Percentiles rank a stretch among this genome's conserved stretches.
phyloP scores from a whole-genome alignment of 1,140 invertebrate genomes.

The Heliconius nattereri region DNA sequence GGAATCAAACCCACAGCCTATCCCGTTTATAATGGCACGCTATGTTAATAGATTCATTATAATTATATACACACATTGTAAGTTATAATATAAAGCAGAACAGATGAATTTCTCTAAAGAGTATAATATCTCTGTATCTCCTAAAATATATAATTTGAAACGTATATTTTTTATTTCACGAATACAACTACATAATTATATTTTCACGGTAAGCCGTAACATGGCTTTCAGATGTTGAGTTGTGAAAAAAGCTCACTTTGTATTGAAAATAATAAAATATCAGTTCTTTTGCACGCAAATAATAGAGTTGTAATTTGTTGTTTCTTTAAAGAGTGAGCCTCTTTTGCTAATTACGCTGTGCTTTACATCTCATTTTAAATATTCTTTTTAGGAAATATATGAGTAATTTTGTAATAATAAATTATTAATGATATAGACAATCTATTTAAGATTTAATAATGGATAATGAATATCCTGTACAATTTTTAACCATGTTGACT shows the following conservation, averaged over 20 bases:
- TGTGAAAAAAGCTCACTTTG: neutral
- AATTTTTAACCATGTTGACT: too few relatives aligned
- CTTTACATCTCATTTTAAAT: neutral
- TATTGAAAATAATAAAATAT: conserved; percentile 5
- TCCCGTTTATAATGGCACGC: too few relatives aligned
- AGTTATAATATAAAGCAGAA: too few relatives aligned
- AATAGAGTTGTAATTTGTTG: neutral
- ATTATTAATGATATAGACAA: too few relatives aligned
- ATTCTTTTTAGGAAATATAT: neutral
- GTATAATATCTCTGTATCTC: neutral
- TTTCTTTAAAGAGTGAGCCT: neutral
- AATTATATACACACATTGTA: too few relatives aligned
- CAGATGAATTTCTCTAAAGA: too few relatives aligned
- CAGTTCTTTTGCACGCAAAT: neutral
- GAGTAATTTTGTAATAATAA: neutral
- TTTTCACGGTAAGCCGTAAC: conserved; percentile 4
- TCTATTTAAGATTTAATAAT: too few relatives aligned
- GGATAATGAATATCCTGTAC: too few relatives aligned
- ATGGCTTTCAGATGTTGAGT: neutral
- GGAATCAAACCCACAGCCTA: too few relatives aligned
- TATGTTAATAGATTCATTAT: too few relatives aligned
- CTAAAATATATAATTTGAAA: neutral
- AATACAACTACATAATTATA: conserved; percentile 16
- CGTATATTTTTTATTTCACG: neutral
- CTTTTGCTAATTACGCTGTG: neutral